Conservation (phyloP, 2,113 vertebrate genomes). For the Burhinus oedicnemus region DNA sequence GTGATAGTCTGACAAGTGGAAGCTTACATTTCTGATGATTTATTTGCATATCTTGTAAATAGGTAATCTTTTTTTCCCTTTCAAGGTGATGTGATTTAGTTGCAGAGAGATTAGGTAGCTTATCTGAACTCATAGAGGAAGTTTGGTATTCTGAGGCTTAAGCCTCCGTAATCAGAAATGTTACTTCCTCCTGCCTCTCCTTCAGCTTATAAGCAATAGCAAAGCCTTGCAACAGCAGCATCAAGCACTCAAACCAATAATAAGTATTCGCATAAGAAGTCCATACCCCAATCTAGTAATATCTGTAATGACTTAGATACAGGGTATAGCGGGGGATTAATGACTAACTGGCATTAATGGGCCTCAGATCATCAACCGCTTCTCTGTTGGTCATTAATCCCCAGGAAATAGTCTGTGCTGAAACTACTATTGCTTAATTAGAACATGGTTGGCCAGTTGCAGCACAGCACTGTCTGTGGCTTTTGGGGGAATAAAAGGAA, state of each 20-base stretch:
- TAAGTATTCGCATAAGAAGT: neutral
- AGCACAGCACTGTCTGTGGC: neutral
- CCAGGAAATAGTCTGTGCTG: conserved; percentile 37
- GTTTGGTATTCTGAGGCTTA: conserved; percentile 29
- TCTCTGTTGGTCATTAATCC: conserved; percentile 59
- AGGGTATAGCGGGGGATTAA: conserved; percentile 33
- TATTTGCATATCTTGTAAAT: conserved; percentile 18
- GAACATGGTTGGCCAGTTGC: conserved; percentile 10
- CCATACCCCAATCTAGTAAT: neutral
- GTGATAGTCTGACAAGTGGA: neutral
- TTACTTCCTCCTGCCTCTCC: neutral
- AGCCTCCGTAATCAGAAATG: conserved; percentile 2
- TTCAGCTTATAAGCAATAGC: neutral
- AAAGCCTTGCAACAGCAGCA: neutral
- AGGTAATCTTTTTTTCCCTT: neutral
- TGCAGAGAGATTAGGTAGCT: conserved; percentile 25
- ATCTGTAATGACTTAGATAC: conserved; percentile 7
- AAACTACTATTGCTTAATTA: conserved; percentile 39
- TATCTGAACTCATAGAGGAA: neutral
- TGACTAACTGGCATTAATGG: conserved; percentile 47
- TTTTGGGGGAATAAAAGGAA: neutral
- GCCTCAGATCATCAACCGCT: conserved; percentile 44
- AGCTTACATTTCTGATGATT: neutral
- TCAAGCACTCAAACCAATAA: neutral
- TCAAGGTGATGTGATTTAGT: neutral